Evolutionary conservation across 1,140 invertebrate species (phyloP), one percentile per base, ranked within the genome.

Genomic region (Megathymus violae): DNA sequence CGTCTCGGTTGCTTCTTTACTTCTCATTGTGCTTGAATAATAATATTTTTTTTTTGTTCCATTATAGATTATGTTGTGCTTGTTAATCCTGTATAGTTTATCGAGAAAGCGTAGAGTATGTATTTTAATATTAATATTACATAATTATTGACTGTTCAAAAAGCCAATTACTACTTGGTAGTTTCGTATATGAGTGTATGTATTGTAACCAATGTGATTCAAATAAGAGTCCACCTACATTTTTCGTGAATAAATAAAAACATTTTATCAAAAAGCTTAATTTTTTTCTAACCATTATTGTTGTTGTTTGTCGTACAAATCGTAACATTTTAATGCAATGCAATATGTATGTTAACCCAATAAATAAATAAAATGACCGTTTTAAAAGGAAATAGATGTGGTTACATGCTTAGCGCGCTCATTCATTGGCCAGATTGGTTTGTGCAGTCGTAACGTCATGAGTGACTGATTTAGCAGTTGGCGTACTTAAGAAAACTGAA

Each of bases 141-240:
- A 19, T 13, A 51, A 7, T 15, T 38, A 38, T 51, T 51, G 14
- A 38, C 48, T 38, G 48, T 31, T 50, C 38, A n/a, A 11, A 51
- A 36, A 50, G 14, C 47, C 47, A 50, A 50, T 50, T 50, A 38
- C n/a, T 51, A 17, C n/a, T 51, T 10, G 9, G 43, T 46, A 46
- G 43, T 46, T 51, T 11, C 16, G 27, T 17, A 50, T 50, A 50
- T 50, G 47, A 13, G 15, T 51, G 31, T 51, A 38, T 51, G 31
- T 51, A 51, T 31, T 31, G 27, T 51, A 51, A 51, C 48, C 48
- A 51, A 51, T 51, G 48, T 51, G 48, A 51, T 51, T 51, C 48
- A 51, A 51, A 13, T 51, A n/a, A 51, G 46, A 31, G 48, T 51
- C 48, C 31, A 36, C 16, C 31, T 38, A 36, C 14, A 51, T 51